phyloP scores from a whole-genome alignment of 2,113 vertebrate species.

The Pseudorectes ferrugineus region DNA sequence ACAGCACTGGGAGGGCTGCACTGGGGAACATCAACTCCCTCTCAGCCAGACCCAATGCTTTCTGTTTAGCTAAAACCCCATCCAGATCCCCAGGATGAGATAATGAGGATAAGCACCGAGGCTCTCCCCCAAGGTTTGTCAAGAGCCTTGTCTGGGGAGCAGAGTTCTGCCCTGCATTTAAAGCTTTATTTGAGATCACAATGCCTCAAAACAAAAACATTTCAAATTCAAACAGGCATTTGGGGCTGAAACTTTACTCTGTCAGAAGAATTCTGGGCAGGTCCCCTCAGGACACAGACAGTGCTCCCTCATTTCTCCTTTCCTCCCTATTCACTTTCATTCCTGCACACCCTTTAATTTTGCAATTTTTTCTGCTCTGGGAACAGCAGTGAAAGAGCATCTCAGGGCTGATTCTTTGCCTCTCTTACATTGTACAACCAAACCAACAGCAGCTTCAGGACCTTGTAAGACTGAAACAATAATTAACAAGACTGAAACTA shows the following conservation, averaged over 20 bases:
- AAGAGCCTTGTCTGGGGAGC: not conserved
- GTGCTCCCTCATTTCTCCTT: not conserved
- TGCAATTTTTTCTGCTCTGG: not conserved
- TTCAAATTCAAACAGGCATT: not conserved
- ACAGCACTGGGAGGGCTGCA: not conserved
- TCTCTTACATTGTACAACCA: not conserved
- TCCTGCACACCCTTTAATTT: not conserved
- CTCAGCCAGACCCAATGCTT: fast-evolving
- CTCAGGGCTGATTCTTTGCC: not conserved
- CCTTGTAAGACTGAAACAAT: not conserved
- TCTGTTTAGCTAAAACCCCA: not conserved
- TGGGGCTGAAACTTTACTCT: not conserved
- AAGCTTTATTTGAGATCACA: not conserved
- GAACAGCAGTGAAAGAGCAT: not conserved
- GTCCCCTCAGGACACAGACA: not conserved
- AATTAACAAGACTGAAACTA: not conserved
- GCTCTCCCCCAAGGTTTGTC: not conserved
- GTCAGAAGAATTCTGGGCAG: not conserved
- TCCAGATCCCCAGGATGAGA: not conserved
- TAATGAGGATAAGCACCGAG: fast-evolving
- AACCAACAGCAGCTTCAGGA: not conserved
- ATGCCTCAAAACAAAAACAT: not conserved
- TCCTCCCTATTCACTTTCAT: not conserved
- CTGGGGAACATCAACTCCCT: not conserved
- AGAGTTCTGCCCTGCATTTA: not conserved